phyloP scores from a whole-genome alignment of 2,888 invertebrate species.

The Hypercompe scribonia region DNA sequence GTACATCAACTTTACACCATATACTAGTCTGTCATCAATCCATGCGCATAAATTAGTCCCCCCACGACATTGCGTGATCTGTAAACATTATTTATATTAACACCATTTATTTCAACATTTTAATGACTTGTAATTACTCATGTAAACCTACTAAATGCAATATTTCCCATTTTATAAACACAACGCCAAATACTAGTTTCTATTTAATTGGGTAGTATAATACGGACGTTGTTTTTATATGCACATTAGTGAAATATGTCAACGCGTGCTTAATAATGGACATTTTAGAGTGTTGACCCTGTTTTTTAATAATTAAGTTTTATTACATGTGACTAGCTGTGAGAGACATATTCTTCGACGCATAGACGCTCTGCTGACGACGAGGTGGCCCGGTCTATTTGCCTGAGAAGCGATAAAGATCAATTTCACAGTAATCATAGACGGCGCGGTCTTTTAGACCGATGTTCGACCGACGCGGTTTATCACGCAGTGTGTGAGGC shows the following conservation, averaged over 20 bases:
- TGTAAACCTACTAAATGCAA: slow-evolving; percentile 19
- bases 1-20: not conserved
- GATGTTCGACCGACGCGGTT: too few species aligned
- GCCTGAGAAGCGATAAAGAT: too few species aligned
- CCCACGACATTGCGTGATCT: slow-evolving; percentile 2
- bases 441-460: too few species aligned
- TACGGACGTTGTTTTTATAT: slow-evolving; percentile 35
- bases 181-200: slow-evolving; percentile 35
- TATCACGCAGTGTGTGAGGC: too few species aligned
- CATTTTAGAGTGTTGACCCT: not conserved
- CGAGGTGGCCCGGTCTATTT: too few species aligned
- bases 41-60: not conserved
- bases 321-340: not conserved
- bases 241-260: not conserved
- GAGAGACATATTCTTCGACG: not conserved
- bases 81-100: slow-evolving; percentile 10
- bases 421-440: too few species aligned
- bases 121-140: slow-evolving; percentile 9
- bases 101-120: not conserved
- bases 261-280: not conserved
- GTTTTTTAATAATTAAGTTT: not conserved
- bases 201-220: slow-evolving; percentile 28
- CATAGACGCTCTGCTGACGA: not conserved
- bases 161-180: slow-evolving; percentile 20
- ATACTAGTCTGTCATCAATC: not conserved